Evolutionary conservation across 2,888 invertebrate genomes (phyloP).

Genomic region (Melikaiella ostensackeni): DNA sequence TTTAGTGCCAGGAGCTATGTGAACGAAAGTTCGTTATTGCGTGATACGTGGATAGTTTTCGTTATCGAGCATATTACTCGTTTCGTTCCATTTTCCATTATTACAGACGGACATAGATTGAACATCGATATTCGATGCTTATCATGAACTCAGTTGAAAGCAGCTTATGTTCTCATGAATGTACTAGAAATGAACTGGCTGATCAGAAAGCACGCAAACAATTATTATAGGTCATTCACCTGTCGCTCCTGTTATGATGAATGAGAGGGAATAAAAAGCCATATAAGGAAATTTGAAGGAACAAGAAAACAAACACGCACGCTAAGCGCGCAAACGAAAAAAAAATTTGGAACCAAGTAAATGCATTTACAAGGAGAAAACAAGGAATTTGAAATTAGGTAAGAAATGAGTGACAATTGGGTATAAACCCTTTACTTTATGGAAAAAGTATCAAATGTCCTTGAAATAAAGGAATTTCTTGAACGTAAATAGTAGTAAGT

Average conservation of each 20-base stretch:
- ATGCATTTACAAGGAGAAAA: no score
- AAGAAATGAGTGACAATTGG: no score
- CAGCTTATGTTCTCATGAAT: slow-evolving; percentile 26
- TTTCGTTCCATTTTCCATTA: slow-evolving; percentile 40
- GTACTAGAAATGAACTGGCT: slow-evolving; percentile 15
- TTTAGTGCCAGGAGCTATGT: slow-evolving; percentile 19
- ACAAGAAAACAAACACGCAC: no score
- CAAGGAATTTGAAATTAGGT: no score
- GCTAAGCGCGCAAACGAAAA: no score
- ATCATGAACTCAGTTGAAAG: slow-evolving; percentile 14
- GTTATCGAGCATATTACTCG: slow-evolving; percentile 35
- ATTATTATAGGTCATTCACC: neutral
- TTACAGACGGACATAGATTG: slow-evolving; percentile 33
- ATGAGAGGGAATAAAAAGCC: slow-evolving; percentile 44
- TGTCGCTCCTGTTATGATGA: neutral
- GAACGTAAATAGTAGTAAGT: no score
- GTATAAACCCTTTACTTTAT: no score
- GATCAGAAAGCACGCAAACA: slow-evolving; percentile 22
- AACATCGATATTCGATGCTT: slow-evolving; percentile 34
- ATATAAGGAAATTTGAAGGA: no score
- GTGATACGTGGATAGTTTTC: slow-evolving; percentile 33
- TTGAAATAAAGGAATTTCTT: no score
- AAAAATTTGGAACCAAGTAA: no score
- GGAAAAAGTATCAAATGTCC: no score
- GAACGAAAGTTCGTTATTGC: slow-evolving; percentile 33